Percentiles rank a stretch among this genome's conserved stretches.
These are phyloP conservation scores for Bostrychus sinensis DNA, from an alignment of 2,113 vertebrate genomes.

Conservation along the genomic window DNA sequence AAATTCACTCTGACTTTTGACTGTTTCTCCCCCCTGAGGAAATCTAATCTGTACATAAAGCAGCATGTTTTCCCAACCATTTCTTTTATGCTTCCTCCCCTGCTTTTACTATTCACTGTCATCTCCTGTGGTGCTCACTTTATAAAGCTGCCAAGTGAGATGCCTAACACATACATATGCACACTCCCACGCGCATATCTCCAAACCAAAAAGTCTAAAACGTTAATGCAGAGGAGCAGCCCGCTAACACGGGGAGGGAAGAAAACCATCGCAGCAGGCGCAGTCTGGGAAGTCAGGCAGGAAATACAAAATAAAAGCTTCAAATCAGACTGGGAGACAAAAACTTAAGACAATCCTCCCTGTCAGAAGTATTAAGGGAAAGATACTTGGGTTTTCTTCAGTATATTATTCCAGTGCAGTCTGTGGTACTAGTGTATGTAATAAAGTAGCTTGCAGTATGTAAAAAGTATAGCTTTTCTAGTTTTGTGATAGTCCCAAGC, in stretches of 20 bases:
- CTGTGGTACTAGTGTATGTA: background rate
- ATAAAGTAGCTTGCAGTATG: background rate
- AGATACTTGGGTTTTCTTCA: background rate
- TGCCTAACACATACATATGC: slow-evolving; percentile 19
- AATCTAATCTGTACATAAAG: slow-evolving; percentile 42
- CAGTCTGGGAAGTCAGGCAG: slow-evolving; percentile 10
- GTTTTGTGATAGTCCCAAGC: background rate
- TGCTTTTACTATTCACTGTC: slow-evolving; percentile 59
- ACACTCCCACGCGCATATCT: slow-evolving; percentile 25
- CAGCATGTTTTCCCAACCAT: slow-evolving; percentile 48
- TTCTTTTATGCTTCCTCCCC: slow-evolving; percentile 33
- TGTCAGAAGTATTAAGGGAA: background rate
- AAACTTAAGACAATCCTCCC: slow-evolving; percentile 1
- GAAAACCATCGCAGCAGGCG: slow-evolving; percentile 16
- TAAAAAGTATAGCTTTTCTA: no score
- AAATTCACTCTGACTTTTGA: slow-evolving; percentile 36
- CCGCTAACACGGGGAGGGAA: slow-evolving; percentile 3
- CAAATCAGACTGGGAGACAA: background rate
- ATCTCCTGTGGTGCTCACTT: slow-evolving; percentile 46
- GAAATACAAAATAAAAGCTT: background rate
- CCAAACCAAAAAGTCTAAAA: slow-evolving; percentile 29
- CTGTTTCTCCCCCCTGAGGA: slow-evolving; percentile 36
- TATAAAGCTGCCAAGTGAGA: slow-evolving; percentile 47
- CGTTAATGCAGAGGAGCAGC: slow-evolving; percentile 20
- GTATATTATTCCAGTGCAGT: no score